Conservation (phyloP, 1,140 invertebrate genomes). For the Drosophila nannoptera region DNA sequence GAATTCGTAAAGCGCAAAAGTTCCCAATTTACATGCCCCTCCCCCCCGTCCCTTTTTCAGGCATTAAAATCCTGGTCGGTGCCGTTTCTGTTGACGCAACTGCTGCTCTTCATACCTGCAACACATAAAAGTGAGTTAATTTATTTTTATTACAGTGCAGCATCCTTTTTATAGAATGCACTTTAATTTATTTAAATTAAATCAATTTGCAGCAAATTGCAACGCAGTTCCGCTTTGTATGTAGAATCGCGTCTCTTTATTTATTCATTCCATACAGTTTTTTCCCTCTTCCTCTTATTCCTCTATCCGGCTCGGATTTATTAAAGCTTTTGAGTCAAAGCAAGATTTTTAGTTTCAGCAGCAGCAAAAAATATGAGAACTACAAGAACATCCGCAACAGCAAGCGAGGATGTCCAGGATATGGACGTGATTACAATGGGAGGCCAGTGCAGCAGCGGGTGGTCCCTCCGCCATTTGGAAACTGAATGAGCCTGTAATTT, state of each 20-base stretch:
- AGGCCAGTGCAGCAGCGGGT: constrained; percentile 63
- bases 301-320: constrained; percentile 51
- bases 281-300: constrained; percentile 16
- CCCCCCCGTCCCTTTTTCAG: not conserved
- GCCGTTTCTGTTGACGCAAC: not conserved
- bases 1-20: constrained; percentile 40
- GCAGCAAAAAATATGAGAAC: constrained; percentile 3
- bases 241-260: not conserved
- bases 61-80: not conserved
- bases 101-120: constrained; percentile 28
- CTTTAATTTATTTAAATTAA: constrained; percentile 76
- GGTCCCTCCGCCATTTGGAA: constrained; percentile 42
- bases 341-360: constrained; percentile 61
- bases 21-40: not conserved
- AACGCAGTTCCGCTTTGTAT: constrained; percentile 26
- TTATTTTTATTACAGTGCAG: constrained; percentile 50
- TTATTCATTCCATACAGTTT: not conserved
- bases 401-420: constrained; percentile 21
- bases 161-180: constrained; percentile 67
- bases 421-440: constrained; percentile 62
- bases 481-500: constrained; percentile 70
- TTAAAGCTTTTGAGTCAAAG: constrained; percentile 73
- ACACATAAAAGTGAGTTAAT: constrained; percentile 58
- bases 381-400: no score
- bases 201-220: constrained; percentile 70